Conservation (phyloP, 2,888 invertebrate genomes). For the Penaeus monodon region DNA sequence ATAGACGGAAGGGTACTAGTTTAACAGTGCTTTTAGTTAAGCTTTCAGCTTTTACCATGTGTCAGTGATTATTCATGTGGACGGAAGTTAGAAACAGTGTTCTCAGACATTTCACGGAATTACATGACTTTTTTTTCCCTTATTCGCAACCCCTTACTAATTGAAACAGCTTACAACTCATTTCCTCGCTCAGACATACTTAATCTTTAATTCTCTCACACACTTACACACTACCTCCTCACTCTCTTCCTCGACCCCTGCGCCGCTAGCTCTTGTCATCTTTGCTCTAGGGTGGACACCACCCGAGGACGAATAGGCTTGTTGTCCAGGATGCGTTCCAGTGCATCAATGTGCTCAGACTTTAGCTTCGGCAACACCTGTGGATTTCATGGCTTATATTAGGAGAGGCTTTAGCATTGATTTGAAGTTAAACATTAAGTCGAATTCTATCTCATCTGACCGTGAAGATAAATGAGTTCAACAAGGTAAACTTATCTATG, state of each 20-base stretch:
- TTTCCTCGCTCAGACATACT: no score
- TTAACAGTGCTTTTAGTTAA: no score
- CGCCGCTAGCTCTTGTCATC: constrained; percentile 73
- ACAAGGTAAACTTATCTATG: no score
- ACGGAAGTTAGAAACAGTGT: no score
- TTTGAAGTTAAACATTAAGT: no score
- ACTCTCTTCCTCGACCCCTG: constrained; percentile 60
- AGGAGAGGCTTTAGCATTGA: neutral
- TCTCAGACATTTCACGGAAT: no score
- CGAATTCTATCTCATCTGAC: no score
- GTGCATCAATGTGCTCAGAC: constrained; percentile 86
- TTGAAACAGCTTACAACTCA: neutral
- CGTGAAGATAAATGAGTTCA: no score
- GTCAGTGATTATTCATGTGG: no score
- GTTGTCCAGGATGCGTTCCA: constrained; percentile 92
- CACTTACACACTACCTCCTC: constrained; percentile 50
- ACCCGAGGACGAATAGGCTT: constrained; percentile 91
- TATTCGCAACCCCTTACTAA: neutral
- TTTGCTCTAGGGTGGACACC: constrained; percentile 90
- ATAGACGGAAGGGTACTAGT: no score
- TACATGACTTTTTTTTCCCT: no score
- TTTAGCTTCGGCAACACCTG: constrained; percentile 93
- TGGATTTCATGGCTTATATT: constrained; percentile 65
- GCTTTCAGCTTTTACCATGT: no score
- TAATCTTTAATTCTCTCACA: neutral